These are phyloP conservation scores for Diorhabda elongata DNA, from an alignment of 1,140 invertebrate species.

Conservation along the genomic window DNA sequence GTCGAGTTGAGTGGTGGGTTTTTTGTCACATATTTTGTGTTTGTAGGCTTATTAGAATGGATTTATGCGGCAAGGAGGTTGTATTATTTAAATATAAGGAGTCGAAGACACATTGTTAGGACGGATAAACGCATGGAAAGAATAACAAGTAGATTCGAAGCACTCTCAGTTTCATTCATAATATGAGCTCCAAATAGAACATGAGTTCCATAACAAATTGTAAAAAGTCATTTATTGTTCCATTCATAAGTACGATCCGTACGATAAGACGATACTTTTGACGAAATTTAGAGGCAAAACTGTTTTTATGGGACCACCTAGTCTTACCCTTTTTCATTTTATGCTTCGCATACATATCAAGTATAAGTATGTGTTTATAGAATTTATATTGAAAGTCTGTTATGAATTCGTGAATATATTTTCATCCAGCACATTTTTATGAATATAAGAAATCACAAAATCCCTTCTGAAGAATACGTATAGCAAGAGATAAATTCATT, in stretches of 20 bases:
- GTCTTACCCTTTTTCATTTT: too few relatives aligned
- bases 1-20: slow-evolving; percentile 5
- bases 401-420: too few relatives aligned
- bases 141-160: slow-evolving; percentile 20
- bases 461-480: too few relatives aligned
- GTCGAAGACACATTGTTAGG: slow-evolving; percentile 30
- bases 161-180: slow-evolving; percentile 13
- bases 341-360: too few relatives aligned
- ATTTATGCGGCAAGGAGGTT: slow-evolving; percentile 22
- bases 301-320: not conserved
- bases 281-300: not conserved
- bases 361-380: too few relatives aligned
- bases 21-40: slow-evolving; percentile 14
- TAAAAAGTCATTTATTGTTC: slow-evolving; percentile 3
- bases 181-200: slow-evolving; percentile 8
- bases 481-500: too few relatives aligned
- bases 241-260: slow-evolving; percentile 19
- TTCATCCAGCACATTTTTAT: too few relatives aligned
- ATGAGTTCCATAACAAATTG: not conserved
- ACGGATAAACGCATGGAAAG: slow-evolving; percentile 16
- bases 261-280: slow-evolving; percentile 15
- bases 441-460: too few relatives aligned
- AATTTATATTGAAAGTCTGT: too few relatives aligned
- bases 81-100: slow-evolving; percentile 20
- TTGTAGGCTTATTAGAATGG: slow-evolving; percentile 24